Percentiles rank a stretch among this genome's conserved stretches.
Evolutionary conservation across 2,888 invertebrate species (phyloP).

Genomic region (Drosophila barbarae): DNA sequence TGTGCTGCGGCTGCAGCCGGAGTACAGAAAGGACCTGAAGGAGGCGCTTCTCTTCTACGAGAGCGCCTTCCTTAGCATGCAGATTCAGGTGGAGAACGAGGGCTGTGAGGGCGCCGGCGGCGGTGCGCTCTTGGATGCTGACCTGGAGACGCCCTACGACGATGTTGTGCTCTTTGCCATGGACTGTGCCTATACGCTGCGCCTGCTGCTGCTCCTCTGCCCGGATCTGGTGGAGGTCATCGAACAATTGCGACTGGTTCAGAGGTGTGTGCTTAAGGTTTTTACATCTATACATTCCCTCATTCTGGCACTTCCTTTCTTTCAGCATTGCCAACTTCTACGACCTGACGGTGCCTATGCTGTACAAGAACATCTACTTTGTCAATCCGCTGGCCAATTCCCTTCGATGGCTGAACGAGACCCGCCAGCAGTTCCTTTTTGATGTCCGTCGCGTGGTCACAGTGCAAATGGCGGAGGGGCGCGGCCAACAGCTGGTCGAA

Average conservation of each 20-base stretch:
- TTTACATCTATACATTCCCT: not conserved
- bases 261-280: slow-evolving; percentile 12
- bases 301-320: not conserved
- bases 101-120: slow-evolving; percentile 74
- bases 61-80: slow-evolving; percentile 79
- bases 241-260: slow-evolving; percentile 22
- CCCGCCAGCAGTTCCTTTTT: slow-evolving; percentile 80
- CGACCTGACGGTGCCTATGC: slow-evolving; percentile 85
- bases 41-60: slow-evolving; percentile 81
- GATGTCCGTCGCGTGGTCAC: slow-evolving; percentile 79
- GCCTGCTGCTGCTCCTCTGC: slow-evolving; percentile 85
- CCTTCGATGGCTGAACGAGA: slow-evolving; percentile 75
- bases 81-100: slow-evolving; percentile 77
- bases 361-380: slow-evolving; percentile 84
- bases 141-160: slow-evolving; percentile 80
- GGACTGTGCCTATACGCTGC: slow-evolving; percentile 86
- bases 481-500: slow-evolving; percentile 72
- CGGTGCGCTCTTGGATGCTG: slow-evolving; percentile 61
- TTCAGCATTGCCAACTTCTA: slow-evolving; percentile 88
- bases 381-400: slow-evolving; percentile 73
- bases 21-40: slow-evolving; percentile 83
- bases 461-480: slow-evolving; percentile 74
- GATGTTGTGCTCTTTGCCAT: slow-evolving; percentile 86
- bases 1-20: slow-evolving; percentile 82
- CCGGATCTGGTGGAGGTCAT: slow-evolving; percentile 81